Conservation (phyloP, 2,888 invertebrate genomes). For the Bruchidius siliquastri region DNA sequence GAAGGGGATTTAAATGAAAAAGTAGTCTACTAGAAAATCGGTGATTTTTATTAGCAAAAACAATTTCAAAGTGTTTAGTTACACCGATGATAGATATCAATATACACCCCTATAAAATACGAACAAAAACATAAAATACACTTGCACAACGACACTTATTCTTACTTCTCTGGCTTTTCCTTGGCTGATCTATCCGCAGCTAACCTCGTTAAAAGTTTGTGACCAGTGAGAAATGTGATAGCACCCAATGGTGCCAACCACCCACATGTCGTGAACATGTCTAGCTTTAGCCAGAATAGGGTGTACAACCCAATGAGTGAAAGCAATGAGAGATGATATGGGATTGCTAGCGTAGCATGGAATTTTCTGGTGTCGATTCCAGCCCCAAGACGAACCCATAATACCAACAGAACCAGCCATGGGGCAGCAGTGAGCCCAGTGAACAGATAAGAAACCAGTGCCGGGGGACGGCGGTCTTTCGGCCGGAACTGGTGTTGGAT, state of each 20-base stretch:
- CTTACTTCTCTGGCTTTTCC: conserved; percentile 25
- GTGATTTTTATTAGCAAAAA: no score
- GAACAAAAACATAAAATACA: no score
- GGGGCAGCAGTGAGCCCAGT: conserved; percentile 79
- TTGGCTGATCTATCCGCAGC: conserved; percentile 44
- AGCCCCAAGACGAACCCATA: conserved; percentile 79
- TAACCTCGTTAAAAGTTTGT: conserved; percentile 80
- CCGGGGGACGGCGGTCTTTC: conserved; percentile 88
- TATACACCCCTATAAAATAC: no score
- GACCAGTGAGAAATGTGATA: conserved; percentile 90
- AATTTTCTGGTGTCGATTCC: conserved; percentile 84
- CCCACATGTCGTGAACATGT: conserved; percentile 94
- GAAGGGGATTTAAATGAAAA: no score
- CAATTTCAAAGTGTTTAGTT: no score
- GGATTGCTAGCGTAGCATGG: conserved; percentile 71
- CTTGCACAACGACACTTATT: no score
- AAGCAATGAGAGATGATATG: conserved; percentile 87
- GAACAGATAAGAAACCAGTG: conserved; percentile 84
- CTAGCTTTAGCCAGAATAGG: conserved; percentile 86
- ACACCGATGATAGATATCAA: no score
- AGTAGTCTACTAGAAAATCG: no score
- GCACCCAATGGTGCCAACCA: conserved; percentile 80
- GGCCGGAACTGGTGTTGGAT: conserved; percentile 81
- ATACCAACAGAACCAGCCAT: conserved; percentile 70
- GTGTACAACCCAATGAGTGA: conserved; percentile 84